Conservation (phyloP, 2,888 invertebrate species). For the Orthosia cruda region DNA sequence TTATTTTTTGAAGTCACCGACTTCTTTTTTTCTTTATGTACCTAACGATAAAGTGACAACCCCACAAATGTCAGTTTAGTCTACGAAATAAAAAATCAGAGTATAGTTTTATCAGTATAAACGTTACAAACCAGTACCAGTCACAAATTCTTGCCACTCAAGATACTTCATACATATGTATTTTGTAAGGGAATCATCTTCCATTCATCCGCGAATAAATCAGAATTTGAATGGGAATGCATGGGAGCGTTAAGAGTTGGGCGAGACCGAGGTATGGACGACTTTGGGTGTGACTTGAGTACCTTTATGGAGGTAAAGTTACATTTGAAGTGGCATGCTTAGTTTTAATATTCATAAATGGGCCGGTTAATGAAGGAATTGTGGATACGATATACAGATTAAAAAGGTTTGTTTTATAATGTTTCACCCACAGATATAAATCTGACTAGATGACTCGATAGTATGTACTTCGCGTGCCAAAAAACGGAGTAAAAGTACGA, state of each 20-base stretch:
- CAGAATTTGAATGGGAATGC: conserved; percentile 50
- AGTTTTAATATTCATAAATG: neutral
- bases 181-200: conserved; percentile 51
- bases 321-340: neutral
- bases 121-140: conserved; percentile 3
- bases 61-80: no score
- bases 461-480: no score
- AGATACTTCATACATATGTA: conserved; percentile 57
- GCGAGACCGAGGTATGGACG: conserved; percentile 6
- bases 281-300: conserved; percentile 9
- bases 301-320: neutral
- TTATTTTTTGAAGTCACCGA: no score
- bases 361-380: neutral
- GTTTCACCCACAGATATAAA: no score
- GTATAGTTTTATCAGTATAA: neutral
- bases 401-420: no score
- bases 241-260: conserved; percentile 30
- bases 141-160: conserved; percentile 19
- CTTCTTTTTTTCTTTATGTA: no score
- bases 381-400: no score
- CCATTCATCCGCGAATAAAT: conserved; percentile 58
- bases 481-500: no score
- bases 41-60: no score
- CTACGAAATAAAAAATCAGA: no score
- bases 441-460: no score